Conservation (phyloP, 2,888 invertebrate genomes). For the Acleris holmiana region DNA sequence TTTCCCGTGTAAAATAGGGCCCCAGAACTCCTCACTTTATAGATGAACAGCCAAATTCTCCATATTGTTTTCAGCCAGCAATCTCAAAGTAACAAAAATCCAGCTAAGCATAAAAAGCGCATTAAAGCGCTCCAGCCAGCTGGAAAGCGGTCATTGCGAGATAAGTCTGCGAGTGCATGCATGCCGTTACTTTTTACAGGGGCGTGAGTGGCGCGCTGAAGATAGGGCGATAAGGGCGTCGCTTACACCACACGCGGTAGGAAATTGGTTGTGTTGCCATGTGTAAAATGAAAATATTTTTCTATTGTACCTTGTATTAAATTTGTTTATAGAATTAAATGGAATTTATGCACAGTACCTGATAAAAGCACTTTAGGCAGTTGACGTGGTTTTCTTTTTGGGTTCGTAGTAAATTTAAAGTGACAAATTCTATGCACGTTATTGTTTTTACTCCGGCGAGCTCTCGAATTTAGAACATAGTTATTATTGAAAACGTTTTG, state of each 20-base stretch:
- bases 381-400: no score
- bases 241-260: constrained; percentile 21
- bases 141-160: constrained; percentile 18
- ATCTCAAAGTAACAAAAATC: constrained; percentile 10
- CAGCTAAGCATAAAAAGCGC: constrained; percentile 20
- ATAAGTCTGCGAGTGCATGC: constrained; percentile 30
- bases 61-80: constrained; percentile 11
- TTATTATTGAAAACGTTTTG: no score
- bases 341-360: no score
- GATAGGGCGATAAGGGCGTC: constrained; percentile 33
- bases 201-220: constrained; percentile 38
- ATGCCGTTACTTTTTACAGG: constrained; percentile 40
- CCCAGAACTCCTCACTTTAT: neutral
- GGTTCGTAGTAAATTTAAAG: no score
- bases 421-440: no score
- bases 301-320: neutral
- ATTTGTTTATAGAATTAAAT: neutral
- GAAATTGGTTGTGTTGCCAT: constrained; percentile 8
- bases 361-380: no score
- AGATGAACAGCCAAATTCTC: neutral
- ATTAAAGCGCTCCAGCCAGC: constrained; percentile 23
- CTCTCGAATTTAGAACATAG: no score
- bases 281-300: neutral
- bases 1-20: no score
- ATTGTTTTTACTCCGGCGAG: no score